Conservation (phyloP, 2,888 invertebrate species). For the Hypomecis punctinalis region DNA sequence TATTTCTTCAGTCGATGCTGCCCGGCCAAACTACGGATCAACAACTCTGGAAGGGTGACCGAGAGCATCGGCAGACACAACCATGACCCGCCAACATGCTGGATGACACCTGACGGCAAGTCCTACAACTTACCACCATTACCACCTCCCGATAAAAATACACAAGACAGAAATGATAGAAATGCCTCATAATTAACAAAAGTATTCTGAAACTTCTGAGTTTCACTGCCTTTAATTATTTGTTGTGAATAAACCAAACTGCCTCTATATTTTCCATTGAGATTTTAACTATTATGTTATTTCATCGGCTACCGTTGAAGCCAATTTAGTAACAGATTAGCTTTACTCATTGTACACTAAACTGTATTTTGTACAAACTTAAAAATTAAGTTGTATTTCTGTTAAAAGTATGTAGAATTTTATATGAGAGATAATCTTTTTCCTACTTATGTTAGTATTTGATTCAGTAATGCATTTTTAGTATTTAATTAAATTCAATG, state of each 20-base stretch:
- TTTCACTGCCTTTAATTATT: slow-evolving; percentile 39
- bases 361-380: slow-evolving; percentile 37
- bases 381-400: slow-evolving; percentile 20
- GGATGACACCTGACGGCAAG: slow-evolving; percentile 82
- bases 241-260: slow-evolving; percentile 49
- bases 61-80: slow-evolving; percentile 79
- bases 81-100: slow-evolving; percentile 79
- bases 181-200: slow-evolving; percentile 53
- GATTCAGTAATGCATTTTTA: slow-evolving; percentile 29
- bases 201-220: slow-evolving; percentile 55
- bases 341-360: slow-evolving; percentile 41
- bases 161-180: slow-evolving; percentile 40
- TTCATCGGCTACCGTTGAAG: slow-evolving; percentile 42
- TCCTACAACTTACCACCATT: slow-evolving; percentile 76
- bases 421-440: slow-evolving; percentile 1
- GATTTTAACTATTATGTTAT: slow-evolving; percentile 52
- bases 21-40: slow-evolving; percentile 77
- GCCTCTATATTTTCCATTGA: slow-evolving; percentile 56
- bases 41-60: slow-evolving; percentile 77
- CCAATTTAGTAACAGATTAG: slow-evolving; percentile 43
- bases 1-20: slow-evolving; percentile 81
- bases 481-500: slow-evolving; percentile 14
- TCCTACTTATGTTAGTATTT: slow-evolving; percentile 19
- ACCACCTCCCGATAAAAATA: slow-evolving; percentile 55
- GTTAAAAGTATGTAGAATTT: slow-evolving; percentile 21